Evolutionary conservation across 2,113 vertebrate species (phyloP).

Genomic region (Opisthocomus hoazin): DNA sequence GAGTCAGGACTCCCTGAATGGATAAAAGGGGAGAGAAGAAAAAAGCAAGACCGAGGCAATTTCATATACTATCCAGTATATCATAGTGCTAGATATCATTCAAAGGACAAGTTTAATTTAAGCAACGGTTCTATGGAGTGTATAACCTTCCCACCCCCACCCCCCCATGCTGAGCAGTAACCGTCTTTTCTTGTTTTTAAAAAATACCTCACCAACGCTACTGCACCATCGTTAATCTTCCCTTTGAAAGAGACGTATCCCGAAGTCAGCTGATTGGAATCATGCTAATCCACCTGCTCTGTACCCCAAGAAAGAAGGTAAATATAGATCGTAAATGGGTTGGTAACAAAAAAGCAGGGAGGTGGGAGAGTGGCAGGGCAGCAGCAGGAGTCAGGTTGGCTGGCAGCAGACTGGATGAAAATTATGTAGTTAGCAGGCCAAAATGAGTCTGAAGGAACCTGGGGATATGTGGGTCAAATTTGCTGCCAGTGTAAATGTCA

Average conservation of each 20-base stretch:
- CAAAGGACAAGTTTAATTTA: constrained; percentile 65
- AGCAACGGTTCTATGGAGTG: constrained; percentile 23
- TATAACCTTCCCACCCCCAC: constrained; percentile 4
- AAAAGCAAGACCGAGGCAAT: constrained; percentile 6
- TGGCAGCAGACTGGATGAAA: background rate
- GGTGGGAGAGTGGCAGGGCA: background rate
- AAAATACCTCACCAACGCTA: background rate
- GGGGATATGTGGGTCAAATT: background rate
- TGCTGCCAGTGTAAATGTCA: background rate
- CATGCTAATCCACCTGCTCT: background rate
- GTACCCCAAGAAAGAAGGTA: background rate
- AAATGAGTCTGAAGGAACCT: background rate
- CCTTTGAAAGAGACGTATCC: background rate
- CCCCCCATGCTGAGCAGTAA: background rate
- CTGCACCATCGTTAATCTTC: background rate
- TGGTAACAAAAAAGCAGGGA: background rate
- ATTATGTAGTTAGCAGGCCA: background rate
- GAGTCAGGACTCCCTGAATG: background rate
- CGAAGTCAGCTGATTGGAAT: background rate
- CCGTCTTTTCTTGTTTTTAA: constrained; percentile 39
- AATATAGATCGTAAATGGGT: background rate
- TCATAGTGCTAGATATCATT: constrained; percentile 28
- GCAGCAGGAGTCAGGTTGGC: background rate
- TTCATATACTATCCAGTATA: background rate
- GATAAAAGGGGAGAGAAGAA: background rate